phyloP scores from a whole-genome alignment of 1,140 invertebrate species.

The Bactericera cockerelli region DNA sequence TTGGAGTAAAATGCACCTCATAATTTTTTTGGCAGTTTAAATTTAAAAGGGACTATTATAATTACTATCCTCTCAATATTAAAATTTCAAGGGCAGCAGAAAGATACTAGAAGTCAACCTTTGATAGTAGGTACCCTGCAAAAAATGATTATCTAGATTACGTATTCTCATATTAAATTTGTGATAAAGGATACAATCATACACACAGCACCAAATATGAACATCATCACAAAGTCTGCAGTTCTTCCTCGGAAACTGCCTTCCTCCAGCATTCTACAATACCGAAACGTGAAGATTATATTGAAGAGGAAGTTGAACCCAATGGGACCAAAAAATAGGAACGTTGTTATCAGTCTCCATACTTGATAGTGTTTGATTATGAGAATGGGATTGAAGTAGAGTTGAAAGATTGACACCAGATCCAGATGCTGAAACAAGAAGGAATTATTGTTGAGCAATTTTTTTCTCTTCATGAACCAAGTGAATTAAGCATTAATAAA shows the following conservation, averaged over 20 bases:
- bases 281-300: slow-evolving; percentile 97
- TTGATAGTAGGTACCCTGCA: too few species aligned
- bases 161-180: too few species aligned
- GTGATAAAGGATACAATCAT: slow-evolving; percentile 68
- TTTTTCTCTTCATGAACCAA: slow-evolving; percentile 10
- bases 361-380: slow-evolving; percentile 84
- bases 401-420: slow-evolving; percentile 87
- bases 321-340: slow-evolving; percentile 94
- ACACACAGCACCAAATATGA: slow-evolving; percentile 77
- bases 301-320: slow-evolving; percentile 99
- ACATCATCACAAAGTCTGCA: slow-evolving; percentile 99
- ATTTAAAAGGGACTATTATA: too few species aligned
- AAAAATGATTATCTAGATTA: too few species aligned
- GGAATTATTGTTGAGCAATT: too few species aligned
- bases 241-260: slow-evolving; percentile 90
- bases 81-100: too few species aligned
- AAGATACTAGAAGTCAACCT: too few species aligned
- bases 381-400: slow-evolving; percentile 96
- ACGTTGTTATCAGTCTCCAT: slow-evolving; percentile 93
- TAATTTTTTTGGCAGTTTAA: too few species aligned
- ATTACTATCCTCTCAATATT: too few species aligned
- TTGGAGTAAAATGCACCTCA: too few species aligned
- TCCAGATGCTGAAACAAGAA: slow-evolving; percentile 81
- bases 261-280: slow-evolving; percentile 97
- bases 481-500: too few species aligned